Conservation (phyloP, 2,888 invertebrate genomes). For the Scaptodrosophila latifasciaeformis region DNA sequence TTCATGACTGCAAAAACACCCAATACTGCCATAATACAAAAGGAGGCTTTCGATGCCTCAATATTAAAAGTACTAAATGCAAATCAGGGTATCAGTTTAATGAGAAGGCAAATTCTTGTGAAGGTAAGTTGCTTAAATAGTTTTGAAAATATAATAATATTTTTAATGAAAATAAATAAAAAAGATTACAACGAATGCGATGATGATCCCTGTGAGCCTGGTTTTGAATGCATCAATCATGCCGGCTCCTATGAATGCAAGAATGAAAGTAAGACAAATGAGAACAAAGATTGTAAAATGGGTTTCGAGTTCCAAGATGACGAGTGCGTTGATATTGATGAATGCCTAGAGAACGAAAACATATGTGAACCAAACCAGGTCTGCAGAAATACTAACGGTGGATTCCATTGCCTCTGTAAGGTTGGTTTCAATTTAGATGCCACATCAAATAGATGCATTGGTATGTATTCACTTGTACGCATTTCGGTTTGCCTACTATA, state of each 20-base stretch:
- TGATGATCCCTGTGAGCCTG: constrained; percentile 78
- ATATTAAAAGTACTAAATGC: constrained; percentile 59
- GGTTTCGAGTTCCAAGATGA: constrained; percentile 59
- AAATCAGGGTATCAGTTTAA: constrained; percentile 78
- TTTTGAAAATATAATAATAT: background rate
- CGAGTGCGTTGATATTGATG: constrained; percentile 79
- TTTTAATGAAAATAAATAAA: background rate
- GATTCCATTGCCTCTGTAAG: constrained; percentile 80
- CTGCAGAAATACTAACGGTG: constrained; percentile 83
- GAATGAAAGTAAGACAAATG: background rate
- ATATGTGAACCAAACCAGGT: constrained; percentile 80
- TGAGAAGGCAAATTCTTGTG: constrained; percentile 77
- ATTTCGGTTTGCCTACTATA: too few species aligned
- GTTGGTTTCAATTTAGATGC: constrained; percentile 80
- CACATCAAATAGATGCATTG: constrained; percentile 80
- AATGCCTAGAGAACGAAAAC: constrained; percentile 78
- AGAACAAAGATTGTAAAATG: constrained; percentile 42
- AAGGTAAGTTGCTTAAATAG: constrained; percentile 76
- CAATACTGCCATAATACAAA: constrained; percentile 82
- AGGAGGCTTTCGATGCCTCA: constrained; percentile 80
- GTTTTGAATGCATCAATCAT: constrained; percentile 83
- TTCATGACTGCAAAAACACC: constrained; percentile 79
- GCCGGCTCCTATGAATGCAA: constrained; percentile 83
- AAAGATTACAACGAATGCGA: constrained; percentile 88
- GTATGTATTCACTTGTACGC: too few species aligned